phyloP scores from a whole-genome alignment of 2,113 vertebrate species.

The Crotalus helleri region DNA sequence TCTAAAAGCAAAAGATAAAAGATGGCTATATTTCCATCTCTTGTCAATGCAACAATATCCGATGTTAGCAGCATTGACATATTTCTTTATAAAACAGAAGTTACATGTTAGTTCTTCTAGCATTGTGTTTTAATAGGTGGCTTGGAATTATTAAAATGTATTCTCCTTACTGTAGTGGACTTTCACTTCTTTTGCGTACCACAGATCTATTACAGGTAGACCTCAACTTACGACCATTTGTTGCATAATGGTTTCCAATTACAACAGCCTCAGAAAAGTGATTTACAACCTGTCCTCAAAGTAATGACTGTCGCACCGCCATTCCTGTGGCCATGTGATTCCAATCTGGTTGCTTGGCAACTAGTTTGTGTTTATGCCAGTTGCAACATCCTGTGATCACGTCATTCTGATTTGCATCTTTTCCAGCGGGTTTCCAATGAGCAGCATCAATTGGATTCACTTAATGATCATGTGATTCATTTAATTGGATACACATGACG shows the following conservation, averaged over 20 bases:
- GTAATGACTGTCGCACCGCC: too few species aligned
- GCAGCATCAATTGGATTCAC: background rate
- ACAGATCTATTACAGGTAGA: accelerated
- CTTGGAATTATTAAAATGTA: background rate
- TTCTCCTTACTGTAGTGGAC: accelerated
- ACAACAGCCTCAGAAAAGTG: too few species aligned
- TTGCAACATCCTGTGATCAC: background rate
- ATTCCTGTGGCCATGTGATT: too few species aligned
- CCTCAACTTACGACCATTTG: too few species aligned
- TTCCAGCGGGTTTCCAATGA: background rate
- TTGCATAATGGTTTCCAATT: too few species aligned
- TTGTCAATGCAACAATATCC: too few species aligned
- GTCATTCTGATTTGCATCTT: background rate
- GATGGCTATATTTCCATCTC: too few species aligned
- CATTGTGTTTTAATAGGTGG: accelerated
- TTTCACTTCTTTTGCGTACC: accelerated
- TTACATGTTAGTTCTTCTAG: accelerated
- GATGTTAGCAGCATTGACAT: too few species aligned
- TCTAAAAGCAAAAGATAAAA: too few species aligned
- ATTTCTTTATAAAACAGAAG: background rate
- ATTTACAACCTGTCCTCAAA: too few species aligned
- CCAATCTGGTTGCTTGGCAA: too few species aligned
- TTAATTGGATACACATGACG: background rate
- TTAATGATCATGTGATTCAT: background rate
- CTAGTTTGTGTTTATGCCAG: background rate